Conservation (phyloP, 2,797 vertebrate species). For the Vireo griseus region DNA sequence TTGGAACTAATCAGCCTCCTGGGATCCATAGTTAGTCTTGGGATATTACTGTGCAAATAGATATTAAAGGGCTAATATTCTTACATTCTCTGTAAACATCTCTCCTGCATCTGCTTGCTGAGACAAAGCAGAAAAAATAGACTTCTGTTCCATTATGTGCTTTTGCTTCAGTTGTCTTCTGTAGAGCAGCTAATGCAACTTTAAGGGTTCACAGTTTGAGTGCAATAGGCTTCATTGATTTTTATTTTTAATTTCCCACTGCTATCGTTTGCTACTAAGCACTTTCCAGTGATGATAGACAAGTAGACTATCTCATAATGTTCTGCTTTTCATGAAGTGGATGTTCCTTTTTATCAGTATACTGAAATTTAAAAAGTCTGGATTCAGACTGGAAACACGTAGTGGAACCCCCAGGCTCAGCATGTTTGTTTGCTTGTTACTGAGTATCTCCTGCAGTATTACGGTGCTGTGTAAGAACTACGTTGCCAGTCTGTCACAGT, state of each 20-base stretch:
- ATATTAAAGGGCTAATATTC: background rate
- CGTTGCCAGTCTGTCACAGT: background rate
- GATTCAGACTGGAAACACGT: background rate
- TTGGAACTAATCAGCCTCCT: background rate
- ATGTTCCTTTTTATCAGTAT: background rate
- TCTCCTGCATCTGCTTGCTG: background rate
- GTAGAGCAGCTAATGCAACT: background rate
- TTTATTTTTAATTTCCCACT: conserved; percentile 20
- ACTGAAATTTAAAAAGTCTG: background rate
- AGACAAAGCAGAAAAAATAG: background rate
- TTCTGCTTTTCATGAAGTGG: background rate
- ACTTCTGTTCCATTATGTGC: background rate
- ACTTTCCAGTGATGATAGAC: background rate
- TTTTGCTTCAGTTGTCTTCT: background rate
- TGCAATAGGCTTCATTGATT: background rate
- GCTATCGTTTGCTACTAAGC: background rate
- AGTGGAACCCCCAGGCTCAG: background rate
- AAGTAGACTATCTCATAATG: background rate
- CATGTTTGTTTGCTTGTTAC: background rate
- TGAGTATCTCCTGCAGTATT: background rate
- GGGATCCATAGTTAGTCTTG: background rate
- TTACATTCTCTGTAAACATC: background rate
- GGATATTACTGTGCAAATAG: background rate
- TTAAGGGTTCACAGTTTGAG: background rate
- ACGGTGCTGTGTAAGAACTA: background rate